Percentiles rank a stretch among this genome's conserved stretches.
These are phyloP conservation scores for Sebastes minor DNA, from an alignment of 2,797 vertebrate species.

Conservation along the genomic window DNA sequence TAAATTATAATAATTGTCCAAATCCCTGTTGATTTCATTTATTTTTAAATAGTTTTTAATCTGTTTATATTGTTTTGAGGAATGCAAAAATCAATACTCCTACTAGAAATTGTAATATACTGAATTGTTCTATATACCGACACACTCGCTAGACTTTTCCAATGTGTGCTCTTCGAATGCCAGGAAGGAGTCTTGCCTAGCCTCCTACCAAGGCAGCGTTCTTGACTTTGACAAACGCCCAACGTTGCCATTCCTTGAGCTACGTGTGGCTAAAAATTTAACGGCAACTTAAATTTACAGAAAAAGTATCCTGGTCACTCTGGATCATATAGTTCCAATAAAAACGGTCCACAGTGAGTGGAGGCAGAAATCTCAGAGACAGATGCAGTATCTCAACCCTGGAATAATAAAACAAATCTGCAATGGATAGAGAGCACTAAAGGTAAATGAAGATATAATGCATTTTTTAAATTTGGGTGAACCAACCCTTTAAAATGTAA, in stretches of 20 bases:
- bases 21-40: no score
- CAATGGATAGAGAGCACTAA: not conserved
- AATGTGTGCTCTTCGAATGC: no score
- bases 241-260: not conserved
- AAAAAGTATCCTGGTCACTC: not conserved
- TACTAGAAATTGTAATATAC: no score
- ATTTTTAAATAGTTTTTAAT: no score
- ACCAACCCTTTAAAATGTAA: not conserved
- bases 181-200: no score
- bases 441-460: not conserved
- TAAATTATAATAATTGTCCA: no score
- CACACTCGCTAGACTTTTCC: no score
- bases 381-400: not conserved
- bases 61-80: no score
- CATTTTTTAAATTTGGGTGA: not conserved
- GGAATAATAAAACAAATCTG: not conserved
- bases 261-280: not conserved
- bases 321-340: not conserved
- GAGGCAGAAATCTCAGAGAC: not conserved
- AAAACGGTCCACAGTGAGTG: not conserved
- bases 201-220: no score
- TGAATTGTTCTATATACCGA: no score
- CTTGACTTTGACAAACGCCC: no score
- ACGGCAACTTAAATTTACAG: not conserved
- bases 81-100: no score